Conservation (phyloP, 2,888 invertebrate species). For the Ectropis crepuscularia region DNA sequence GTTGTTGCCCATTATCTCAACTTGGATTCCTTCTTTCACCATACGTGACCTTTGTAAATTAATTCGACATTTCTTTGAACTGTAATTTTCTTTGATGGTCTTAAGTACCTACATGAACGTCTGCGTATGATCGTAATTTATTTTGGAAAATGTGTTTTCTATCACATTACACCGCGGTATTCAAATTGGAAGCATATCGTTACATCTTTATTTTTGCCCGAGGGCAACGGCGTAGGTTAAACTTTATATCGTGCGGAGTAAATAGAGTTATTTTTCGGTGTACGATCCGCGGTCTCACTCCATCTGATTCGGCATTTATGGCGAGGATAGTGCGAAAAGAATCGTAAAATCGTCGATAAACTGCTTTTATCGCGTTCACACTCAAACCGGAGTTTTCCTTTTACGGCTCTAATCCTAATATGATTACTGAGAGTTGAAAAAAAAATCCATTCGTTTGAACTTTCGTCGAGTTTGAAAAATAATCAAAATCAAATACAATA, state of each 20-base stretch:
- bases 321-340: slow-evolving; percentile 71
- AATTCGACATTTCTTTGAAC: slow-evolving; percentile 21
- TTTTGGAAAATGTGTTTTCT: slow-evolving; percentile 20
- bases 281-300: slow-evolving; percentile 68
- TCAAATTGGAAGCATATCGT: slow-evolving; percentile 35
- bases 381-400: slow-evolving; percentile 65
- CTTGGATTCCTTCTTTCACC: slow-evolving; percentile 4
- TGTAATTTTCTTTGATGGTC: slow-evolving; percentile 31
- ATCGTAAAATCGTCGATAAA: slow-evolving; percentile 77
- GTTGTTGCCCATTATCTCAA: slow-evolving; percentile 2
- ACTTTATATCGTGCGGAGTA: slow-evolving; percentile 59
- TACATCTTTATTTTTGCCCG: slow-evolving; percentile 39
- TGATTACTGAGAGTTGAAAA: slow-evolving; percentile 46
- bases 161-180: slow-evolving; percentile 25
- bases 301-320: slow-evolving; percentile 77
- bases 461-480: slow-evolving; percentile 55
- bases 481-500: slow-evolving; percentile 59
- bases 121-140: slow-evolving; percentile 20
- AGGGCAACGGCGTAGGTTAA: slow-evolving; percentile 47
- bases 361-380: slow-evolving; percentile 66
- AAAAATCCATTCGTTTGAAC: slow-evolving; percentile 36
- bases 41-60: slow-evolving; percentile 8
- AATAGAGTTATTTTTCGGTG: slow-evolving; percentile 68
- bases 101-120: slow-evolving; percentile 11
- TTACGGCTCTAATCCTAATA: slow-evolving; percentile 64